Evolutionary conservation across 2,888 invertebrate species (phyloP), one percentile per base, ranked within the genome.

Genomic region (Hydroisotoma schaefferi): DNA sequence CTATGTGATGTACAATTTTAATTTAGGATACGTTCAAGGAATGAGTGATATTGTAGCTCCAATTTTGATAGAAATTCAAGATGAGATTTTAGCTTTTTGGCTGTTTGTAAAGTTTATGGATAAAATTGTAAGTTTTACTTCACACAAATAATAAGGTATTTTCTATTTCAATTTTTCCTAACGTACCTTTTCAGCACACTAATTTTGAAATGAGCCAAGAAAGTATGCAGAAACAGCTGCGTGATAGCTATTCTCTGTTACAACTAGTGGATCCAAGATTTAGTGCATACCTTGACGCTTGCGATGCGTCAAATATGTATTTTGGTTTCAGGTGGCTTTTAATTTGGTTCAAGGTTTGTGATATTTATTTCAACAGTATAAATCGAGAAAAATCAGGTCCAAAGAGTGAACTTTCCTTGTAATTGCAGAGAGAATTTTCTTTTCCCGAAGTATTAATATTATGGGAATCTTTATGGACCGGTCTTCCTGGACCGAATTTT

Each of bases 321-420:
- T 99, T 99, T 80, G 95, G 95, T 77, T 99, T 99, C 80, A 88
- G 98, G 10, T 99, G 98, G 97, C 83, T 98, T 27, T 82, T 99
- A 12, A 94, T 97, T 8, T 85, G 92, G 78, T 98, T 95, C 77
- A 99, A 72, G 62, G 72, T 72, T 56, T 28, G 28, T 26, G 25
- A 10, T 47, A 47, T 22, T 47, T 47, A 8, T 23, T 47, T 8
- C 25, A 6, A 5, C 8, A 47, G 22, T 10, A 15, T 43, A n/a
- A 20, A n/a, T 6, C 22, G 8, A 47, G 25, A 18, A 18, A 47
- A 18, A 18, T 20, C 43, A 18, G 18, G 33, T 33, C n/a, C n/a
- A n/a, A n/a, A n/a, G 8, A 10, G 10, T 10, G 43, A 18, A 43
- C 20, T 10, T n/a, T 49, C 4, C 5, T 25, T 8, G 20, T 25